These are phyloP conservation scores for Nemurella pictetii DNA, from an alignment of 2,888 invertebrate species.

Conservation along the genomic window DNA sequence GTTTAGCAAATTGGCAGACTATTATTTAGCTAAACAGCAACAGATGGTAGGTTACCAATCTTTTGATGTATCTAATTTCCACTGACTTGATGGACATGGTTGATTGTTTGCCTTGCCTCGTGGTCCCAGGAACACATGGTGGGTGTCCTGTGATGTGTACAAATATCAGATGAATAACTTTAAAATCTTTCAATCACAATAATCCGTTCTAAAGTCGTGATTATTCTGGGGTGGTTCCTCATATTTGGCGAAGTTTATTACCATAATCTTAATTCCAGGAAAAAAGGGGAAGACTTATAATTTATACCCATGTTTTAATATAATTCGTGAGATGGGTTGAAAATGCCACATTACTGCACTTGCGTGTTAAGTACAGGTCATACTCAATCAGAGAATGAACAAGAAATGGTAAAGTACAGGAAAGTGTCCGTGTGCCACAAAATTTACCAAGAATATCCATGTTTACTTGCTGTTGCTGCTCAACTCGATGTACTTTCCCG, in stretches of 20 bases:
- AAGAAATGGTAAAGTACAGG: not conserved
- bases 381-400: not conserved
- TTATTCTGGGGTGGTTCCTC: too few species aligned
- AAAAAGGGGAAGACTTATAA: too few species aligned
- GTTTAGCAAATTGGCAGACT: not conserved
- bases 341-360: not conserved
- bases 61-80: not conserved
- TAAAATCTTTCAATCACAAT: too few species aligned
- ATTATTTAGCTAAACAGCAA: not conserved
- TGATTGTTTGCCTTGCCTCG: too few species aligned
- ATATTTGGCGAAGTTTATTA: too few species aligned
- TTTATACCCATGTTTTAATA: too few species aligned
- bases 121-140: too few species aligned
- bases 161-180: too few species aligned
- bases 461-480: not conserved
- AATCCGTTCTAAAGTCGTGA: too few species aligned
- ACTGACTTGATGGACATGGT: not conserved
- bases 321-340: not conserved
- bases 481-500: not conserved
- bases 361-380: not conserved
- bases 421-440: not conserved
- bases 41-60: not conserved
- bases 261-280: too few species aligned
- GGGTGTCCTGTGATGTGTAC: too few species aligned
- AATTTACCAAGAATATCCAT: not conserved